A percentile compares a stretch with the other conserved stretches of the same genome.
Conservation (phyloP, 1,140 invertebrate species). For the Eurosta solidaginis region DNA sequence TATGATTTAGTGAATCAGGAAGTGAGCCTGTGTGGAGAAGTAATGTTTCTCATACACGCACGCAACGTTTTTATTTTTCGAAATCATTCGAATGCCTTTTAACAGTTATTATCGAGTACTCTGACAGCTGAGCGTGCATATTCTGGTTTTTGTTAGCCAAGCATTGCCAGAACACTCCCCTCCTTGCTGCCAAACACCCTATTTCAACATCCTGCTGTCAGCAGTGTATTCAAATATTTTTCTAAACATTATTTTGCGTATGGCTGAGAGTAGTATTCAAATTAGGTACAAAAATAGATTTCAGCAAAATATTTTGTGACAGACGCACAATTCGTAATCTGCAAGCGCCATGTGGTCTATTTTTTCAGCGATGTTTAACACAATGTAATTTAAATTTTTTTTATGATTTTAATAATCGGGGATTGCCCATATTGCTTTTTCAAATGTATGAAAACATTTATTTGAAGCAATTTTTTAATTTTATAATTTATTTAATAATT, state of each 20-base stretch:
- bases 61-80: too few relatives aligned
- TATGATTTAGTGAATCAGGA: too few relatives aligned
- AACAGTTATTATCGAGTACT: neutral
- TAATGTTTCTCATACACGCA: too few relatives aligned
- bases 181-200: neutral
- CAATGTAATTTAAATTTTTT: too few relatives aligned
- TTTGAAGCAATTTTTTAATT: neutral
- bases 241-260: neutral
- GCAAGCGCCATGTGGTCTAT: slow-evolving; percentile 7
- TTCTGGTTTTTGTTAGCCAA: neutral
- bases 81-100: neutral
- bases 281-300: neutral
- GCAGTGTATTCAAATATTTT: neutral
- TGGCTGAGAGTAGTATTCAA: neutral
- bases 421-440: too few relatives aligned
- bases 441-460: too few relatives aligned
- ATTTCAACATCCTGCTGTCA: neutral
- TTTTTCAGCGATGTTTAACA: neutral
- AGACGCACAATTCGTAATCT: neutral
- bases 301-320: neutral
- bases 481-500: neutral
- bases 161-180: neutral
- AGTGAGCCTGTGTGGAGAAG: too few relatives aligned
- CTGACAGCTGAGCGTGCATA: neutral
- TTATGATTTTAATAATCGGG: too few relatives aligned